Base-by-base conservation (phyloP, 1,140 invertebrate species). In the Tribolium castaneum region DNA sequence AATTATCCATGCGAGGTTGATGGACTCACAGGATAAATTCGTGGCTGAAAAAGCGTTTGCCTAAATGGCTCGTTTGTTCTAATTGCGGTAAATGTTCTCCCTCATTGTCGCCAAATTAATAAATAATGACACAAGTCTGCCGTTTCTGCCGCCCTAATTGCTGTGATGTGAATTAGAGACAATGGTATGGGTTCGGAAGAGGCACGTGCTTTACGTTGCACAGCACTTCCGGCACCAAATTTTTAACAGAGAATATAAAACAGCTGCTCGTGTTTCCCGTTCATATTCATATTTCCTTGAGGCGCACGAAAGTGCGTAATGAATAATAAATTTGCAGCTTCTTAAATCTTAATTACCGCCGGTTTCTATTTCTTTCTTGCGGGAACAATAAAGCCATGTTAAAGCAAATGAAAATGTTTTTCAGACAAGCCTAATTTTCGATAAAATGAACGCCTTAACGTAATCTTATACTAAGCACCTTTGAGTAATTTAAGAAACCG, bases 91-190 rank as follows among this genome's bases (percentile, higher is more conserved):
- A 66, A 66, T 13, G 59, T 13, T 66, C 54, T 30, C n/a, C 59
- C 10, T 35, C 30, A 66, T 16, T 35, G 59, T 12, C 25, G 14
- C 2, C 59, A 35, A 66, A 66, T 66, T 66, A 66, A 66, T 66
- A 66, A 66, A 66, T 66, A 66, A 66, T 66, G 59, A 35, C 59
- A 66, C 30, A 35, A 66, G 25, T 66, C 25, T 34, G 30, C 9
- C 30, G 59, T 66, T 66, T 12, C 30, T 35, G 59, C 30, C 30
- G 39, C 6, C 59, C 25, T 66, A 66, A 66, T 66, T 66, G 59
- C 6, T 35, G 30, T 35, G 34, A 66, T 66, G 59, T 35, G 59
- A 66, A 66, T 66, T 35, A 66, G 59, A 66, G 59, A 66, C 30
- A 34, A 66, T 35, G 59, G 25, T 12, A 6, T 39, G 30, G 25